Evolutionary conservation across 2,888 invertebrate species (phyloP).

Genomic region (Nomada fabriciana): DNA sequence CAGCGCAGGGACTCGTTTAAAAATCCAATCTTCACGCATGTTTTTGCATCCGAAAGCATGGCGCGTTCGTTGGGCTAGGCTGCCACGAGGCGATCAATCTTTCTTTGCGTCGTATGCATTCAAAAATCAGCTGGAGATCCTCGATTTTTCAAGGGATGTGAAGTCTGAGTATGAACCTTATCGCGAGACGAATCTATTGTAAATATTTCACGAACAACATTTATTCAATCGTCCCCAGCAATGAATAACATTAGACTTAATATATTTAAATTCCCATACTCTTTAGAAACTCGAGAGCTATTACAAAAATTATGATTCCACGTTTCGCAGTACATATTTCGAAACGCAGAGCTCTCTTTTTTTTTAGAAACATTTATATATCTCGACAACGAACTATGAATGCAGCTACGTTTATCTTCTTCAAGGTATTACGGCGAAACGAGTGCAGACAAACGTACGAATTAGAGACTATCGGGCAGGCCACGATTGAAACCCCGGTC

Average conservation of each 20-base stretch:
- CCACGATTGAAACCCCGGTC: conserved; percentile 36
- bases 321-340: no score
- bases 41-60: conserved; percentile 32
- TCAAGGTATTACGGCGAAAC: neutral
- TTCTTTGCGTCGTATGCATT: conserved; percentile 9
- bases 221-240: neutral
- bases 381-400: neutral
- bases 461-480: conserved; percentile 38
- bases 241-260: no score
- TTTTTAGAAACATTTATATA: neutral
- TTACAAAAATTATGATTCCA: neutral
- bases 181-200: neutral
- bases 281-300: no score
- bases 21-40: conserved; percentile 52
- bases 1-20: conserved; percentile 35
- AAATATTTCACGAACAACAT: neutral
- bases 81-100: conserved; percentile 39
- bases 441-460: conserved; percentile 31
- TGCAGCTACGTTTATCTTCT: conserved; percentile 8
- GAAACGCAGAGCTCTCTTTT: neutral
- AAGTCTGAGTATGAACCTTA: neutral
- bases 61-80: neutral
- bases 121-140: conserved; percentile 1
- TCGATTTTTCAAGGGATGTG: neutral
- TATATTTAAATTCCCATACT: no score